These are phyloP conservation scores for Garra rufa DNA, from an alignment of 2,113 vertebrate species.

Conservation along the genomic window DNA sequence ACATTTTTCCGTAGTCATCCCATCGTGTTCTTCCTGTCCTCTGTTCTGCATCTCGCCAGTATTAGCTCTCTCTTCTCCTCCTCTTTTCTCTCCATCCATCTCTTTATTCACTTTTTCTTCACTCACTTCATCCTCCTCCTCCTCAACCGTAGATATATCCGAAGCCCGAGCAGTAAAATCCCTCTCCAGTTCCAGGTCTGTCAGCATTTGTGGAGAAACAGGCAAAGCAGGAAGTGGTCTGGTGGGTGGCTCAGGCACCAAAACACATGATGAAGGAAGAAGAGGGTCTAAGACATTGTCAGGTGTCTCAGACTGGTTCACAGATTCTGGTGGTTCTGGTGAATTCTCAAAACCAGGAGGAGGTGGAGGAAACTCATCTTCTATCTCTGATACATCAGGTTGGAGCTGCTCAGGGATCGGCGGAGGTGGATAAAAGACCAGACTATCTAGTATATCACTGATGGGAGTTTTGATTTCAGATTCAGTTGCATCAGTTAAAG, in stretches of 20 bases:
- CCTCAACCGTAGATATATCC: constrained; percentile 29
- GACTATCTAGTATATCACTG: constrained; percentile 21
- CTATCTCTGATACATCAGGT: background rate
- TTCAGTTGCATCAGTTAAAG: background rate
- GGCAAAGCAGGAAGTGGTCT: constrained; percentile 13
- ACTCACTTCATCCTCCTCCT: constrained; percentile 14
- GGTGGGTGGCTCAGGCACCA: constrained; percentile 24
- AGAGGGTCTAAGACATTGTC: background rate
- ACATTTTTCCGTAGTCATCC: background rate
- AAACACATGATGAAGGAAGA: background rate
- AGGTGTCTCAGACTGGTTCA: background rate
- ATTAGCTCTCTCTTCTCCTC: background rate
- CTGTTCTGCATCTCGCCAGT: too few relatives aligned
- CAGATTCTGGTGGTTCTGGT: background rate
- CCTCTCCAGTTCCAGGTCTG: constrained; percentile 18
- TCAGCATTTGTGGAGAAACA: background rate
- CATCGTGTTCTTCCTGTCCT: background rate
- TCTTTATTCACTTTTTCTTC: constrained; percentile 12
- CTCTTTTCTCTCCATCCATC: background rate
- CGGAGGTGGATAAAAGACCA: constrained; percentile 39
- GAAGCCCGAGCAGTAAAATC: constrained; percentile 33
- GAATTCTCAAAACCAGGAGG: background rate
- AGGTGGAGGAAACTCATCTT: background rate
- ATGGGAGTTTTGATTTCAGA: background rate
- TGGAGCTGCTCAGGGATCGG: background rate